Base-by-base conservation (phyloP, 2,113 vertebrate species). In the Plestiodon gilberti region DNA sequence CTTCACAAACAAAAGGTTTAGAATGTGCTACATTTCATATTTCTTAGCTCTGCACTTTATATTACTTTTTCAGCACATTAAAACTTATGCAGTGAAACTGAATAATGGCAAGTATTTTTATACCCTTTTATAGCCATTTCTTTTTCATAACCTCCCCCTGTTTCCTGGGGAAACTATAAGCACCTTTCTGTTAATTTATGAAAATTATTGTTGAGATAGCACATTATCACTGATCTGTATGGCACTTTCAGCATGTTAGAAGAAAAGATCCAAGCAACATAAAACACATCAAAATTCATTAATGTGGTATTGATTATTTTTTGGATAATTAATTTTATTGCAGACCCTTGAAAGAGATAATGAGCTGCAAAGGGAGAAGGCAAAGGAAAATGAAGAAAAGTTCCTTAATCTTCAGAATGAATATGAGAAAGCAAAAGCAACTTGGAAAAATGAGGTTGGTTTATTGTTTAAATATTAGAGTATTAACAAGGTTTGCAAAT, bases 251-350 rank as follows among this genome's bases (percentile, higher is more conserved):
- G 94, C 96, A 96, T 98, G 97, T 98, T 98, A 96, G 97, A 97
- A 96, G 96, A 96, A 96, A 97, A 97, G 96, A 96, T 98, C 97
- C 96, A 95, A 97, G 96, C 98, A 98, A 98, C 98, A 98, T 98
- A 98, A 97, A 99, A 97, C 97, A 97, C 97, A 98, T 98, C 97
- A 98, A 98, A 98, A 98, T 98, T 98, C 97, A 98, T 97, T 98
- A 98, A 98, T 98, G 96, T 93, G 82, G 97, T 97, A 98, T 99
- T 99, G 98, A 99, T 98, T 98, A 98, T 98, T 97, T 97, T 96
- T 98, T 93, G 98, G 98, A 97, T 98, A 97, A 98, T 99, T 99
- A 98, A 99, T 99, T 99, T 99, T 98, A 99, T 97, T 97, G 97
- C 98, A 99, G 98, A 96, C 95, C 95, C 98, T 99, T 97, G 97